Conservation (phyloP, 2,113 vertebrate species). For the Furnarius figulus region DNA sequence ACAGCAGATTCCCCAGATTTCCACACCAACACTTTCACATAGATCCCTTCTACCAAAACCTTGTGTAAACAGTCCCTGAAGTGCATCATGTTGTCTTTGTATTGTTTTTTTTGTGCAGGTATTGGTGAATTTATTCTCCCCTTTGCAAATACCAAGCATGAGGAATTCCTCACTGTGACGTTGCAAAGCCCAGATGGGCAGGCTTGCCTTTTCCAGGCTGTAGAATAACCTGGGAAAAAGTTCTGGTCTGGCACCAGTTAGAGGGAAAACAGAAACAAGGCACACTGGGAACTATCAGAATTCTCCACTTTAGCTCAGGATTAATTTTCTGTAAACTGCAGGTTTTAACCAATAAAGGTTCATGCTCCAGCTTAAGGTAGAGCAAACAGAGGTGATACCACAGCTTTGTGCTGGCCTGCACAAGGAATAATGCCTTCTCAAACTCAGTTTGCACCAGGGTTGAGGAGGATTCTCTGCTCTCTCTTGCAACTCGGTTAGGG, state of each 20-base stretch:
- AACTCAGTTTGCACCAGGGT: neutral
- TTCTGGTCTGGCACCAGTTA: neutral
- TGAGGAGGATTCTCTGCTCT: neutral
- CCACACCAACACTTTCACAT: neutral
- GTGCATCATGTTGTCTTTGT: accelerated
- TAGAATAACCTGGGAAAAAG: neutral
- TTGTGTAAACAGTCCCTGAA: neutral
- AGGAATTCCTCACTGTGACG: neutral
- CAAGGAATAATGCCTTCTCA: neutral
- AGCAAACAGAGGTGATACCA: neutral
- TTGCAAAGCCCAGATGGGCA: neutral
- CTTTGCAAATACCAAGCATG: neutral
- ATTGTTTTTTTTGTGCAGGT: neutral
- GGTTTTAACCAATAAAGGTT: neutral
- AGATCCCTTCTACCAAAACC: neutral
- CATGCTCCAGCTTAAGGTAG: neutral
- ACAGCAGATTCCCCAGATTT: neutral
- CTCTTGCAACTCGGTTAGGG: neutral
- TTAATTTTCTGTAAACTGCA: neutral
- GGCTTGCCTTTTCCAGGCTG: neutral
- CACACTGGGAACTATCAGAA: neutral
- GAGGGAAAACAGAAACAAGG: neutral
- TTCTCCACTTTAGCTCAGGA: neutral
- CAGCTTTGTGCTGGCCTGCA: neutral
- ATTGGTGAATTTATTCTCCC: neutral